Evolutionary conservation across 1,140 invertebrate species (phyloP), one percentile per base, ranked within the genome.

Genomic region (Ooceraea biroi): DNA sequence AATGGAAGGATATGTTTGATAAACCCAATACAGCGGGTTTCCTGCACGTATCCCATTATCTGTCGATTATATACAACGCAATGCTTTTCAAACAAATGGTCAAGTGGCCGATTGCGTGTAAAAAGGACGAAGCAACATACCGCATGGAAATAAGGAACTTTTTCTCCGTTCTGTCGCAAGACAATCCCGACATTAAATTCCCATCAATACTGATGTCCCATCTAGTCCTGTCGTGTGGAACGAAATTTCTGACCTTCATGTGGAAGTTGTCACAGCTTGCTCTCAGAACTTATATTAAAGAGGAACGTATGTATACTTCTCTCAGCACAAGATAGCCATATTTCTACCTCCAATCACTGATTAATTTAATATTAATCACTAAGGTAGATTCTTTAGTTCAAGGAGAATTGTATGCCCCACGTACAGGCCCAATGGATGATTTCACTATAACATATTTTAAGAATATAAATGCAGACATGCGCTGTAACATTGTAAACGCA

Each of bases 21-120:
- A 95, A 94, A 76, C 92, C 95, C 4, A 95, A 95, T 74, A 93
- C 93, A 46, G n/a, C 86, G 2, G 95, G 94, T 41, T 95, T 95
- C 50, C 92, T 95, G 17, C 92, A 95, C n/a, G 91, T 95, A 14
- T 94, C 95, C 60, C 91, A 94, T 71, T 95, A 94, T 89, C 82
- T 95, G 3, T 93, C 95, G 61, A 91, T 86, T 0, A 82, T 95
- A 19, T 88, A 94, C 17, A 93, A 95, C 84, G 86, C 92, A 11
- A 91, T 86, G 0, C 91, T 91, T 46, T 94, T 95, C 63, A 92
- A 93, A 78, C 94, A 90, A 17, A 89, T 91, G 8, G 91, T 95
- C 52, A 91, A 91, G 44, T 95, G 95, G 95, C 95, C 95, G 27
- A 88, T 95, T 4, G 86, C 91, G 0, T 92, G 93, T 63, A 95